A percentile compares a stretch with the other conserved stretches of the same genome.
Evolutionary conservation across 2,113 vertebrate species (phyloP).

Genomic region (Gallinago jamesoni): DNA sequence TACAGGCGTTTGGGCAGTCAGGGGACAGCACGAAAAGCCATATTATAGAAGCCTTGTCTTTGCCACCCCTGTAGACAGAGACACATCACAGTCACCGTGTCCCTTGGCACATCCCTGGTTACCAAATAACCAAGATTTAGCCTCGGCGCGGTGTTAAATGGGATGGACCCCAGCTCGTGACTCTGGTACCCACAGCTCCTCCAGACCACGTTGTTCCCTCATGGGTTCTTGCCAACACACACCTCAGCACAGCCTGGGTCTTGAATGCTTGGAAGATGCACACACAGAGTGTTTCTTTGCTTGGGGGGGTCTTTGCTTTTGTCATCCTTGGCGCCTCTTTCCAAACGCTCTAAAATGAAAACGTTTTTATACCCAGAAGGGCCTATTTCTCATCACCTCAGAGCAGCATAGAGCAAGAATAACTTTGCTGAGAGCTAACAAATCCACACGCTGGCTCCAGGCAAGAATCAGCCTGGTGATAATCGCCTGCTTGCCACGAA

Average conservation of each 20-base stretch:
- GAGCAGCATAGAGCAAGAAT: background rate
- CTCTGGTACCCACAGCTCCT: background rate
- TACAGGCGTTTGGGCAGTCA: background rate
- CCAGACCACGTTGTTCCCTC: fast-evolving
- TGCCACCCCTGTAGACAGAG: background rate
- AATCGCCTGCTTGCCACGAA: fast-evolving
- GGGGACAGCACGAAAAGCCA: fast-evolving
- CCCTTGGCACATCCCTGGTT: background rate
- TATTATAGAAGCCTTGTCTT: fast-evolving
- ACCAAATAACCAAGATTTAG: too few species aligned
- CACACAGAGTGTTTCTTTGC: fast-evolving
- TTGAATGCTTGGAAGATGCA: background rate
- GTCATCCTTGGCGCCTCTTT: background rate
- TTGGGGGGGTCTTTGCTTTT: background rate
- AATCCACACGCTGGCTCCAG: background rate
- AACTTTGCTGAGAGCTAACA: background rate
- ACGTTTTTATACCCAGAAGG: background rate
- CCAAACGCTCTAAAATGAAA: background rate
- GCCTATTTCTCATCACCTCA: background rate
- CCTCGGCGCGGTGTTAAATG: fast-evolving
- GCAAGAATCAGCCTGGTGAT: background rate
- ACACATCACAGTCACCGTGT: fast-evolving
- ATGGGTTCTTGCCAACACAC: fast-evolving
- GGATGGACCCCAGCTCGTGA: background rate
- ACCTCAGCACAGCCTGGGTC: background rate